Percentiles rank a stretch among this genome's conserved stretches.
These are phyloP conservation scores for Sebastes schlegelii DNA, from an alignment of 2,113 vertebrate genomes.

Conservation along the genomic window DNA sequence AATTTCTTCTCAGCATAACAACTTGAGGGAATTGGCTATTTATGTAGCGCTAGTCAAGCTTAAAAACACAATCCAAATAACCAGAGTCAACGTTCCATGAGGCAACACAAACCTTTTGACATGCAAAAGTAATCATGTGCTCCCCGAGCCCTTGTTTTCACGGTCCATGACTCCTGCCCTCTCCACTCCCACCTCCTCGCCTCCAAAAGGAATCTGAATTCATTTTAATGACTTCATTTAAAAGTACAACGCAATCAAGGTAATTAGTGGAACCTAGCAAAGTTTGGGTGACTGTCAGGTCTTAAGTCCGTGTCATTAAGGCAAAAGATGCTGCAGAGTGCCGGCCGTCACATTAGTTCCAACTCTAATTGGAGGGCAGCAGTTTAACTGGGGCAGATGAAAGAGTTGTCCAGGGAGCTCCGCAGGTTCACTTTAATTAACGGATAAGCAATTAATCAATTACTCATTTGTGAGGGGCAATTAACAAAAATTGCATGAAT, in stretches of 20 bases:
- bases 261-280: conserved; percentile 61
- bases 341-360: conserved; percentile 34
- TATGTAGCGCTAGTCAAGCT: conserved; percentile 21
- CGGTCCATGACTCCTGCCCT: conserved; percentile 46
- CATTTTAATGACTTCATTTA: conserved; percentile 70
- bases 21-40: conserved; percentile 8
- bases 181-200: neutral
- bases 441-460: conserved; percentile 70
- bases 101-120: conserved; percentile 44
- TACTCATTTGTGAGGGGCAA: conserved; percentile 59
- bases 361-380: conserved; percentile 59
- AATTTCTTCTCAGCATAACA: neutral
- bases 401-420: conserved; percentile 43
- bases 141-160: conserved; percentile 50
- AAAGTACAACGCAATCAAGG: conserved; percentile 65
- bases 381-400: conserved; percentile 57
- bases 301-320: conserved; percentile 39
- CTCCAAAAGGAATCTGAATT: conserved; percentile 41
- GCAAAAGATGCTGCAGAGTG: conserved; percentile 21
- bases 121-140: conserved; percentile 65
- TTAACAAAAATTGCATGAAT: conserved; percentile 50
- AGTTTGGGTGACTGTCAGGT: conserved; percentile 56
- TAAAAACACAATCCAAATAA: conserved; percentile 48
- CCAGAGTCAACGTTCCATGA: conserved; percentile 33
- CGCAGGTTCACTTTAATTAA: conserved; percentile 71